Conservation (phyloP, 2,113 vertebrate genomes). For the Leptobrachium ailaonicum region DNA sequence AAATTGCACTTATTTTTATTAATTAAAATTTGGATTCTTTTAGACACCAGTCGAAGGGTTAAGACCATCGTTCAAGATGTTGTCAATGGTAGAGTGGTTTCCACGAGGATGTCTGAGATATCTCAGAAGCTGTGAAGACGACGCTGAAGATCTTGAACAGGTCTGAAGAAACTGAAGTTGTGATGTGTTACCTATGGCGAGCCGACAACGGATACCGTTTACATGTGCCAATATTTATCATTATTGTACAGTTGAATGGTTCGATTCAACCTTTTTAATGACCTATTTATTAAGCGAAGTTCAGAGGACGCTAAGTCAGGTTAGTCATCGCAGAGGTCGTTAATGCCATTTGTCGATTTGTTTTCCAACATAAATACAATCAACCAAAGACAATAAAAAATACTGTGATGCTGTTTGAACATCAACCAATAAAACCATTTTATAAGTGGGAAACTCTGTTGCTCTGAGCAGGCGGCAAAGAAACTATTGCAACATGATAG, state of each 20-base stretch:
- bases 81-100: conserved; percentile 85
- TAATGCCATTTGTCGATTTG: not conserved
- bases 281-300: conserved; percentile 29
- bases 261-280: not conserved
- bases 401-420: not conserved
- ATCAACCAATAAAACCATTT: not conserved
- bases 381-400: not conserved
- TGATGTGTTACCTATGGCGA: not conserved
- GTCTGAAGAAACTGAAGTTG: not conserved
- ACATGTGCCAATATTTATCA: conserved; percentile 46
- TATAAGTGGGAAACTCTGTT: not conserved
- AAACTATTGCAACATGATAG: not conserved
- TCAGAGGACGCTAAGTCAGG: not conserved
- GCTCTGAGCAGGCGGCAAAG: not conserved
- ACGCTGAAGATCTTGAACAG: not conserved
- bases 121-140: conserved; percentile 63
- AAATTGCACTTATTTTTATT: not conserved
- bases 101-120: conserved; percentile 82
- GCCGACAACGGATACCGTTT: conserved; percentile 10
- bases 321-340: not conserved
- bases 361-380: not conserved
- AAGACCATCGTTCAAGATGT: conserved; percentile 85
- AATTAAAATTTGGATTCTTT: conserved; percentile 52
- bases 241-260: conserved; percentile 20
- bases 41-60: conserved; percentile 74